These are phyloP conservation scores for Pyrgus malvae DNA, from an alignment of 2,888 invertebrate species.

Conservation along the genomic window DNA sequence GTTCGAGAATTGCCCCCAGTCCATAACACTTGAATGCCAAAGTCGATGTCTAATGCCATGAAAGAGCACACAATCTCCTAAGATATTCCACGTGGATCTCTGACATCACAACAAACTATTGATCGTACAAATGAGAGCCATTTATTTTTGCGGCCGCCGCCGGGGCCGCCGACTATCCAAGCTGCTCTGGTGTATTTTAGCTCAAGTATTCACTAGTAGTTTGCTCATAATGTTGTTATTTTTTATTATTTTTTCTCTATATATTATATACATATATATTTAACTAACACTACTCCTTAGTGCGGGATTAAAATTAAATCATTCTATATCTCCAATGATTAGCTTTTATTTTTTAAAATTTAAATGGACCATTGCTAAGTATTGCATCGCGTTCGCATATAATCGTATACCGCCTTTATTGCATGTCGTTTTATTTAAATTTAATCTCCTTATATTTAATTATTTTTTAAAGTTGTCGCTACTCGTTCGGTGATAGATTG, in stretches of 20 bases:
- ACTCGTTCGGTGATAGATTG: conserved; percentile 16
- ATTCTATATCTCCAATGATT: conserved; percentile 63
- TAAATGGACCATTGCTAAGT: conserved; percentile 52
- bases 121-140: conserved; percentile 78
- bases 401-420: conserved; percentile 25
- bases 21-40: conserved; percentile 75
- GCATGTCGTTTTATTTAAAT: conserved; percentile 23
- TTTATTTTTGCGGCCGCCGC: conserved; percentile 57
- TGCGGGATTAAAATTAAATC: conserved; percentile 62
- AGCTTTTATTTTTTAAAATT: conserved; percentile 57
- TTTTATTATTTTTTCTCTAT: conserved; percentile 58
- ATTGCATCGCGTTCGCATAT: conserved; percentile 44
- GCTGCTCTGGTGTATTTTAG: conserved; percentile 78
- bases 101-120: conserved; percentile 75
- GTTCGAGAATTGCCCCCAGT: no score
- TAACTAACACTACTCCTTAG: conserved; percentile 53
- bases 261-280: conserved; percentile 51
- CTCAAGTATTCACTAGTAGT: conserved; percentile 76
- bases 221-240: conserved; percentile 79
- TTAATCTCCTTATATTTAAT: conserved; percentile 21
- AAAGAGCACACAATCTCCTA: conserved; percentile 59
- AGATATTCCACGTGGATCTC: conserved; percentile 63
- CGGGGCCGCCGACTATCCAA: conserved; percentile 63
- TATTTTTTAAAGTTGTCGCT: conserved; percentile 17
- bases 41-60: conserved; percentile 76